Evolutionary conservation across 2,888 invertebrate genomes (phyloP).

Genomic region (Neuroscelio doddi): DNA sequence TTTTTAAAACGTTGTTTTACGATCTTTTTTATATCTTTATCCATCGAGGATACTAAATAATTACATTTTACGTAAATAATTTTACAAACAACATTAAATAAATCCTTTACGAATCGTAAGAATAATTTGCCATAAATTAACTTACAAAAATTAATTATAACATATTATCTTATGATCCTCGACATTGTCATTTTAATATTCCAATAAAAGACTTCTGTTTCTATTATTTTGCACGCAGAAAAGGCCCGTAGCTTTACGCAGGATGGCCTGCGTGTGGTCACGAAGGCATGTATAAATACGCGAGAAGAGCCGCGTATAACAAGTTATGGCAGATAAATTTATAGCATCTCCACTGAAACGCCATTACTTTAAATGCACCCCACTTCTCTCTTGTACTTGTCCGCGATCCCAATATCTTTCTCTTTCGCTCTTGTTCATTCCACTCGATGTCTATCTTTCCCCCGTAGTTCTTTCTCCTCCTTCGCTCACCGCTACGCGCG

Average conservation of each 20-base stretch:
- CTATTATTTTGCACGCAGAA: slow-evolving; percentile 7
- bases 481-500: slow-evolving; percentile 42
- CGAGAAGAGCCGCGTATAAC: slow-evolving; percentile 71
- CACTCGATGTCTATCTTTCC: slow-evolving; percentile 44
- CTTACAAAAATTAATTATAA: too few species aligned
- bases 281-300: slow-evolving; percentile 70
- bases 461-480: slow-evolving; percentile 37
- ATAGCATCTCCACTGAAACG: slow-evolving; percentile 72
- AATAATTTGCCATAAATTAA: too few species aligned
- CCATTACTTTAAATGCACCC: slow-evolving; percentile 68
- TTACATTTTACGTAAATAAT: slow-evolving; percentile 19
- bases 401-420: slow-evolving; percentile 32
- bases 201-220: too few species aligned
- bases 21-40: slow-evolving; percentile 20
- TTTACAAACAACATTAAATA: slow-evolving; percentile 24
- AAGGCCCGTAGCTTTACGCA: slow-evolving; percentile 42
- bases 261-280: slow-evolving; percentile 65
- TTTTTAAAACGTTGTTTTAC: slow-evolving; percentile 17
- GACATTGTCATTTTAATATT: too few species aligned
- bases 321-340: slow-evolving; percentile 73
- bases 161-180: too few species aligned
- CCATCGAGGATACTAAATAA: slow-evolving; percentile 25
- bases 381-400: slow-evolving; percentile 34
- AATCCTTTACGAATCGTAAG: too few species aligned
- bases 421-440: slow-evolving; percentile 33